Base-by-base conservation (phyloP, 2,888 invertebrate genomes). In the Oxycera nigricornis region DNA sequence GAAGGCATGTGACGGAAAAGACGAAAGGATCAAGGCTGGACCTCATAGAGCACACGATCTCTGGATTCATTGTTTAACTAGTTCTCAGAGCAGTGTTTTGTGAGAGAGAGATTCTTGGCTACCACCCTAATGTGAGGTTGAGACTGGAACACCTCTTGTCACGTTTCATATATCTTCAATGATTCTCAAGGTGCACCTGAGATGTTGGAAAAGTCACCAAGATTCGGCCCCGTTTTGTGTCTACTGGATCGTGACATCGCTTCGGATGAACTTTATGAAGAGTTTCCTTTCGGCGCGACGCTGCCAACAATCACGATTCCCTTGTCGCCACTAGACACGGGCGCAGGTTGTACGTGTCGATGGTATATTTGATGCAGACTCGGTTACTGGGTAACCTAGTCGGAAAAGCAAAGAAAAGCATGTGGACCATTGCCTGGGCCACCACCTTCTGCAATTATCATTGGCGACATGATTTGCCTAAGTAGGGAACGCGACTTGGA, bases 381-480 rank as follows among this genome's bases (percentile, higher is more conserved):
- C 55, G 6, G 24, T 22, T 14, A 61, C n/a, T 20, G 35, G 14
- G 35, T 20, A 17, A 62, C 7, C 28, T 62, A 20, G 22, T 55
- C 55, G 55, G 55, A 22, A 1, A 55, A 55, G 7, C 24, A 6
- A 35, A 24, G 24, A 28, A n/a, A n/a, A 30, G 59, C 30, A 59
- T 59, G n/a, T 59, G 30, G 59, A 59, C 26, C n/a, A n/a, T n/a
- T 11, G 22, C 41, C 4, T 22, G 39, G 31, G 70, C n/a, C 24
- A 70, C 70, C 52, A 30, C 70, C 52, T 70, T 70, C n/a, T 41
- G 35, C 52, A 70, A 70, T 55, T 50, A 70, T 70, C 70, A 52
- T n/a, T 22, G 52, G 31, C 22, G 30, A 65, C 65, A 65, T 41
- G 24, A 30, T 39, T 65, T 24, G 39, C 20, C 1, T 22, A 11